phyloP scores from a whole-genome alignment of 2,888 invertebrate genomes.

The Catotricha subobsoleta region DNA sequence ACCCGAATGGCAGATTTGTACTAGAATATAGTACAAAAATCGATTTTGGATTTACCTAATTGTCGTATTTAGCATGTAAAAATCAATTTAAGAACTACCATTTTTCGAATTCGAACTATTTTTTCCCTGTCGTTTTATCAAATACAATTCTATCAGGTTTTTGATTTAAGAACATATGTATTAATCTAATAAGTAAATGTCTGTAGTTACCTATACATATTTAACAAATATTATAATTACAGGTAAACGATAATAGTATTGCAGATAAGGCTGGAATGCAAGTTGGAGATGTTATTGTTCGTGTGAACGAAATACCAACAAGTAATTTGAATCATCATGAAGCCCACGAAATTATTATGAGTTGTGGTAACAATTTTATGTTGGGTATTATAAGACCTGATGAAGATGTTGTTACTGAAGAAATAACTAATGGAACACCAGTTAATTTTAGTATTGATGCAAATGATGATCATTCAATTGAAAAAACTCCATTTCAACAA shows the following conservation, averaged over 20 bases:
- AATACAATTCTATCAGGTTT: neutral
- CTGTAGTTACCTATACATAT: neutral
- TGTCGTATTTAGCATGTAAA: too few species aligned
- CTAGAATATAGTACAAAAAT: too few species aligned
- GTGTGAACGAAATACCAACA: slow-evolving; percentile 52
- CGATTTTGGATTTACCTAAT: too few species aligned
- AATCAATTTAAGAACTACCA: too few species aligned
- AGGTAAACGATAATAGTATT: slow-evolving; percentile 67
- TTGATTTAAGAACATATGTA: neutral
- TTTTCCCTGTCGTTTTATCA: neutral
- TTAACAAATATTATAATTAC: slow-evolving; percentile 10
- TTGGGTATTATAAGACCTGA: slow-evolving; percentile 30
- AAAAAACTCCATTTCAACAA: neutral
- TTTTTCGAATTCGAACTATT: too few species aligned
- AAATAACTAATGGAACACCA: slow-evolving; percentile 34
- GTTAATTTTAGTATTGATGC: too few species aligned
- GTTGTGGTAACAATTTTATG: slow-evolving; percentile 51
- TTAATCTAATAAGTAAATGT: neutral
- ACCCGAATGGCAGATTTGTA: too few species aligned
- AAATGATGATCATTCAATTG: slow-evolving; percentile 8
- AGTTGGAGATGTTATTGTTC: slow-evolving; percentile 68
- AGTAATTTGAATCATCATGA: slow-evolving; percentile 54
- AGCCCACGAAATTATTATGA: slow-evolving; percentile 53
- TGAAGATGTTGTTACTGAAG: neutral
- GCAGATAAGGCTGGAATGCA: slow-evolving; percentile 67